Conservation (phyloP, 2,888 invertebrate genomes). For the Sycophila texana region DNA sequence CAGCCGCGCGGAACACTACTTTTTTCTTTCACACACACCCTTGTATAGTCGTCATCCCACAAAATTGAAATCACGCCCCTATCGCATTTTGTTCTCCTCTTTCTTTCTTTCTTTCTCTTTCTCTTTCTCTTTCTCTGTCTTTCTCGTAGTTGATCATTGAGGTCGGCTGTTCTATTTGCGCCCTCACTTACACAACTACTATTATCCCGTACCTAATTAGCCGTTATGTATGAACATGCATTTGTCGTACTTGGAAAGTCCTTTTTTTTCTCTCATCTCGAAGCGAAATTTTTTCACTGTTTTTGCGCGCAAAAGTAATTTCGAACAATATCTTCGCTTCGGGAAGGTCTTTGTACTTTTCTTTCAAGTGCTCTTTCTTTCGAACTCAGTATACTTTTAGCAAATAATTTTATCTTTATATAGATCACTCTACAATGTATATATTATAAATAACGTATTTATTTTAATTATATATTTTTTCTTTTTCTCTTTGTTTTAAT, state of each 20-base stretch:
- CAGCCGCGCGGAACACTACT: background rate
- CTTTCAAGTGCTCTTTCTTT: slow-evolving; percentile 25
- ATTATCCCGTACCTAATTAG: slow-evolving; percentile 48
- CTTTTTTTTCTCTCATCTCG: slow-evolving; percentile 1
- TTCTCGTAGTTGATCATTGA: slow-evolving; percentile 41
- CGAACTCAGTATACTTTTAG: background rate
- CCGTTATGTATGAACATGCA: slow-evolving; percentile 28
- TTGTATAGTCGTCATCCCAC: slow-evolving; percentile 10
- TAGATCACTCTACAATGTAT: slow-evolving; percentile 28
- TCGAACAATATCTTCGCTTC: background rate
- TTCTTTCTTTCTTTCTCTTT: slow-evolving; percentile 15
- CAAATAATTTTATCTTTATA: slow-evolving; percentile 15
- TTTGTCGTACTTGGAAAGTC: slow-evolving; percentile 30
- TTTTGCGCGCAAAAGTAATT: background rate
- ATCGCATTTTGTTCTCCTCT: background rate
- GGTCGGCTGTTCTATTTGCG: slow-evolving; percentile 44
- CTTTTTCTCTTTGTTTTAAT: slow-evolving; percentile 6
- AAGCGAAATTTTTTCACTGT: background rate
- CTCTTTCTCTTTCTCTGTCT: slow-evolving; percentile 22
- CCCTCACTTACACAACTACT: slow-evolving; percentile 41
- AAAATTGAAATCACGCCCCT: background rate
- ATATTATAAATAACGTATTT: slow-evolving; percentile 7
- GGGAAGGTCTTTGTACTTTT: background rate
- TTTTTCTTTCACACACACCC: background rate
- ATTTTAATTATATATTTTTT: slow-evolving; percentile 5